A percentile compares a stretch with the other conserved stretches of the same genome.
Evolutionary conservation across 2,888 invertebrate genomes (phyloP).

Genomic region (Leistus spinibarbis): DNA sequence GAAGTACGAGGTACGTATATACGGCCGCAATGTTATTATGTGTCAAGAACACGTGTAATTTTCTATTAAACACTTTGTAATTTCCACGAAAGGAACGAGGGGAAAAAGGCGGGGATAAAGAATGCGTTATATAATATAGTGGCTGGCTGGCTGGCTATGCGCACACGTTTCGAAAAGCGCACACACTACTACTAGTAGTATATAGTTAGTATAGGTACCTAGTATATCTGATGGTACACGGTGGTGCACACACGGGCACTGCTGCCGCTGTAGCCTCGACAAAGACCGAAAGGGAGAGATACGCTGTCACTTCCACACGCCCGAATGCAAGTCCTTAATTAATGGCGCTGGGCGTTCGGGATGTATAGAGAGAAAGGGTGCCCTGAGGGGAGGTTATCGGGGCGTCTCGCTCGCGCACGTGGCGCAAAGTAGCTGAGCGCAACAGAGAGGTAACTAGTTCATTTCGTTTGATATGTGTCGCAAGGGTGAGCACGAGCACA

Average conservation of each 20-base stretch:
- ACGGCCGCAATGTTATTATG: neutral
- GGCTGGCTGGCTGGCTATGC: neutral
- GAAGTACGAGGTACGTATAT: too few species aligned
- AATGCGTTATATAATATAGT: neutral
- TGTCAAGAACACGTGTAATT: slow-evolving; percentile 39
- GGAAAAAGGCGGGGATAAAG: neutral
- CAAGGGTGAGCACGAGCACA: slow-evolving; percentile 11
- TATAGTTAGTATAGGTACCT: neutral
- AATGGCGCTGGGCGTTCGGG: slow-evolving; percentile 22
- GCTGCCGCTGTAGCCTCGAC: slow-evolving; percentile 3
- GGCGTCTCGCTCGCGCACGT: neutral
- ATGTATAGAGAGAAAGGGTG: neutral
- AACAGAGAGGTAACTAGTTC: slow-evolving; percentile 21
- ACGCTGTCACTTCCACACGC: slow-evolving; percentile 39
- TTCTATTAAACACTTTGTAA: slow-evolving; percentile 39
- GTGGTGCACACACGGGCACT: neutral
- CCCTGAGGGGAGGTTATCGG: neutral
- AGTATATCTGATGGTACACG: neutral
- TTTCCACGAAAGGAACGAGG: slow-evolving; percentile 20
- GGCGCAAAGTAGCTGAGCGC: neutral
- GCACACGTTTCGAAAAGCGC: neutral
- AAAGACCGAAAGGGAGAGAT: slow-evolving; percentile 27
- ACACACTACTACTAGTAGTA: too few species aligned
- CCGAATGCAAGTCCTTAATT: slow-evolving; percentile 40
- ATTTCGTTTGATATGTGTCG: slow-evolving; percentile 39